Evolutionary conservation across 2,888 invertebrate genomes (phyloP).

Genomic region (Cantharis nigra): DNA sequence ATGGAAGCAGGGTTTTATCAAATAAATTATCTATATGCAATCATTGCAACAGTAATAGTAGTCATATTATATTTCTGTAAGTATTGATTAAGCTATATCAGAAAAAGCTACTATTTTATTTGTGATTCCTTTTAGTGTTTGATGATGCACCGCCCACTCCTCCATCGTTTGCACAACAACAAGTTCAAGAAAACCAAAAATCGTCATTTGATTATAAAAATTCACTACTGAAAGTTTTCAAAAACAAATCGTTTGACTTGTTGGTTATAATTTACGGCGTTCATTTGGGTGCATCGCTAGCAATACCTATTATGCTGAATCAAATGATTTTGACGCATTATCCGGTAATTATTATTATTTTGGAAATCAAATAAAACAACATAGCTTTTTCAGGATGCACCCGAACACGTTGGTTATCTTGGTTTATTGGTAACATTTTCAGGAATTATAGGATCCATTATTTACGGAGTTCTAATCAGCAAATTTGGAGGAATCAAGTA

Average conservation of each 20-base stretch:
- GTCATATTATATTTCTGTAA: background rate
- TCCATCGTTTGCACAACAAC: background rate
- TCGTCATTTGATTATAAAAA: background rate
- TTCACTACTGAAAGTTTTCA: background rate
- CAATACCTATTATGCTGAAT: background rate
- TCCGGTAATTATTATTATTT: constrained; percentile 4
- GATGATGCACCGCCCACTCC: background rate
- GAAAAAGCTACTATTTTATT: too few species aligned
- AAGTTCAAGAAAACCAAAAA: background rate
- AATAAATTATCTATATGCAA: background rate
- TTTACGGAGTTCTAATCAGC: constrained; percentile 89
- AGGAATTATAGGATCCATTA: constrained; percentile 88
- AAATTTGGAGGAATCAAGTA: constrained; percentile 92
- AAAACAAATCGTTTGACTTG: background rate
- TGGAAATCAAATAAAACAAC: background rate
- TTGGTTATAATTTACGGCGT: background rate
- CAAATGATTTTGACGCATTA: constrained; percentile 7
- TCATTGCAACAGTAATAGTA: background rate
- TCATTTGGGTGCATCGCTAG: background rate
- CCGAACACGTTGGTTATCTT: constrained; percentile 85
- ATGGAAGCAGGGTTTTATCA: background rate
- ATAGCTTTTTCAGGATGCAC: constrained; percentile 60
- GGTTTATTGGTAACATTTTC: constrained; percentile 87
- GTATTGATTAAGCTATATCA: background rate
- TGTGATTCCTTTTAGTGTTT: background rate